These are phyloP conservation scores for Rynchops niger DNA, from an alignment of 2,113 vertebrate genomes.

Conservation along the genomic window DNA sequence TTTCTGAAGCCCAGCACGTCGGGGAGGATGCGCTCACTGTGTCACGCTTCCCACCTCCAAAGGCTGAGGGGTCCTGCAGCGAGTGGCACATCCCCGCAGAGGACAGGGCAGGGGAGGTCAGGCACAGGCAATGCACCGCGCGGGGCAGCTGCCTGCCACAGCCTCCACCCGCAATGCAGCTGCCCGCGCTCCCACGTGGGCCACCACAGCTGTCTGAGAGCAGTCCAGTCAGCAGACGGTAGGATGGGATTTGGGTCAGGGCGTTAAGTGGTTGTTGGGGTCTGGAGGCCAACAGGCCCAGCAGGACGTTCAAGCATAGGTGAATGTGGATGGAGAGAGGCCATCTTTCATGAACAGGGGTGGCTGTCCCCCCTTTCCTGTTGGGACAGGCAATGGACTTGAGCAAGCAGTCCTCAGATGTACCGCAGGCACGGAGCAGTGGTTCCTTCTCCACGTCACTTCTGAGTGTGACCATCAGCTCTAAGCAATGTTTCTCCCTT, in stretches of 20 bases:
- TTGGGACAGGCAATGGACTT: background rate
- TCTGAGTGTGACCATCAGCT: background rate
- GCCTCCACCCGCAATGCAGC: background rate
- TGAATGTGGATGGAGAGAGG: background rate
- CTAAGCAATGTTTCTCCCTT: background rate
- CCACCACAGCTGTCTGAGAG: background rate
- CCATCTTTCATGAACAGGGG: background rate
- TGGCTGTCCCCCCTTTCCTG: background rate
- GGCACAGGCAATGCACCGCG: accelerated
- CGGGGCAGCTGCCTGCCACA: background rate
- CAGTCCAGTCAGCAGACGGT: background rate
- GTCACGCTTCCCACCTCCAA: accelerated
- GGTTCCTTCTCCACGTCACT: background rate
- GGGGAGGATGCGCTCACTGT: accelerated
- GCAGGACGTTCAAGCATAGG: background rate
- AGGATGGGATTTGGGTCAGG: background rate
- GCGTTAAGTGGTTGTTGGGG: accelerated
- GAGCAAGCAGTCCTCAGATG: background rate
- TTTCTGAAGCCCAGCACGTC: accelerated
- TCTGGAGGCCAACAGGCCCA: background rate
- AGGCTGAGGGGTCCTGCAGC: background rate
- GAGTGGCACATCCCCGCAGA: background rate
- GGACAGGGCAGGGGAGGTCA: too few species aligned
- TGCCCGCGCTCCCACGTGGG: accelerated
- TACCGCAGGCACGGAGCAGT: background rate